Evolutionary conservation across 53 echinoderm and acorn worm species (phyloP).

Genomic region (Zoroaster sp.): DNA sequence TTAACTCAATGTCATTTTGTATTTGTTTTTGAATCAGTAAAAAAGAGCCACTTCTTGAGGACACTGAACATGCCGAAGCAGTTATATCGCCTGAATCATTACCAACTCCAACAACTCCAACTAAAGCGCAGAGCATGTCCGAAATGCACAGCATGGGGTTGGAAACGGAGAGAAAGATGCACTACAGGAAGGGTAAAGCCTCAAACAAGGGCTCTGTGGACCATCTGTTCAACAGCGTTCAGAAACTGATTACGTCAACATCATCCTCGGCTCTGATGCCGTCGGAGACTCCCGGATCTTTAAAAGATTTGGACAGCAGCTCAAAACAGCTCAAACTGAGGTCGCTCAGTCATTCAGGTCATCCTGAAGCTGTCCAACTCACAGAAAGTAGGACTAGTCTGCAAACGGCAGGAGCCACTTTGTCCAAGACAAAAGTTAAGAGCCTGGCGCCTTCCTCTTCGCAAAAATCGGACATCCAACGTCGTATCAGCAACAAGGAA

Average conservation of each 20-base stretch:
- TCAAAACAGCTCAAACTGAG: slow-evolving; percentile 2
- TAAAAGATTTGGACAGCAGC: slow-evolving; percentile 25
- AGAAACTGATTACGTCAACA: slow-evolving; percentile 8
- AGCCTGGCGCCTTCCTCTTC: slow-evolving; percentile 11
- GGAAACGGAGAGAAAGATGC: slow-evolving; percentile 14
- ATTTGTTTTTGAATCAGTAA: neutral
- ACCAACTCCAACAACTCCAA: neutral
- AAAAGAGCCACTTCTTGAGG: neutral
- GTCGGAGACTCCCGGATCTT: neutral
- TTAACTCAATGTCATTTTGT: neutral
- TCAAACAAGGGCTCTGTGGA: slow-evolving; percentile 28
- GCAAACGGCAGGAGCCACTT: slow-evolving; percentile 20
- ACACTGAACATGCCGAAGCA: neutral
- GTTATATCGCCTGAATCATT: neutral
- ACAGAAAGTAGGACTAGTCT: slow-evolving; percentile 55
- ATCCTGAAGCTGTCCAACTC: slow-evolving; percentile 13
- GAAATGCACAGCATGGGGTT: slow-evolving; percentile 27
- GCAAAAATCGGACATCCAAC: slow-evolving; percentile 45
- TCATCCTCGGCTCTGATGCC: slow-evolving; percentile 15
- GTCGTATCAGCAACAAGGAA: slow-evolving; percentile 47
- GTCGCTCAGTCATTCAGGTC: slow-evolving; percentile 31
- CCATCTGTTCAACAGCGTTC: slow-evolving; percentile 30
- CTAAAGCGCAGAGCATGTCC: slow-evolving; percentile 24
- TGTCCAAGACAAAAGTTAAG: slow-evolving; percentile 26
- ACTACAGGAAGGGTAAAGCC: slow-evolving; percentile 44